A percentile compares a stretch with the other conserved stretches of the same genome.
phyloP scores from a whole-genome alignment of 2,797 vertebrate species.

The Amazona finschi region DNA sequence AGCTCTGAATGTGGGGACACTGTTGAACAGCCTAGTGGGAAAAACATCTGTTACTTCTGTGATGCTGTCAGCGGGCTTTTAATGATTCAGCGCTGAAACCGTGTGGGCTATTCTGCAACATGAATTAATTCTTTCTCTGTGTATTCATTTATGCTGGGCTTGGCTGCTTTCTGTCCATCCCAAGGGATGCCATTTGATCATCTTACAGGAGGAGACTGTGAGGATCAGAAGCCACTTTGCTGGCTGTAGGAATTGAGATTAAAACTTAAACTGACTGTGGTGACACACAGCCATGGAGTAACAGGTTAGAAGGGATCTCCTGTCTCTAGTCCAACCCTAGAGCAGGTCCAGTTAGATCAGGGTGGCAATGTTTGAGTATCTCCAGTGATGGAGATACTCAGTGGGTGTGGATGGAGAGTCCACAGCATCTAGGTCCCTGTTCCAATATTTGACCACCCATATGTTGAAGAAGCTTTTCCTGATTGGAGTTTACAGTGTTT shows the following conservation, averaged over 20 bases:
- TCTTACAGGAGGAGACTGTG: fast-evolving
- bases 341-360: no score
- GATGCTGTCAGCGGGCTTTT: not conserved
- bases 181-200: fast-evolving
- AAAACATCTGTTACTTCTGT: fast-evolving
- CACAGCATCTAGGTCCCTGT: fast-evolving
- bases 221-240: not conserved
- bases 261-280: fast-evolving
- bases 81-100: fast-evolving
- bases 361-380: fast-evolving
- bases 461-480: not conserved
- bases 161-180: not conserved
- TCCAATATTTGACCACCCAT: not conserved
- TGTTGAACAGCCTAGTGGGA: not conserved
- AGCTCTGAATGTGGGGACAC: not conserved
- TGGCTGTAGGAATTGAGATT: fast-evolving
- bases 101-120: fast-evolving
- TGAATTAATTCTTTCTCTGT: not conserved
- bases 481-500: fast-evolving
- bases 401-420: not conserved
- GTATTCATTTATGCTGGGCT: not conserved
- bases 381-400: not conserved
- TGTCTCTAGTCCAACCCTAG: not conserved
- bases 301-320: not conserved
- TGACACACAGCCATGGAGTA: fast-evolving